Base-by-base conservation (phyloP, 2,797 vertebrate species). In the Orestias chungarensis region DNA sequence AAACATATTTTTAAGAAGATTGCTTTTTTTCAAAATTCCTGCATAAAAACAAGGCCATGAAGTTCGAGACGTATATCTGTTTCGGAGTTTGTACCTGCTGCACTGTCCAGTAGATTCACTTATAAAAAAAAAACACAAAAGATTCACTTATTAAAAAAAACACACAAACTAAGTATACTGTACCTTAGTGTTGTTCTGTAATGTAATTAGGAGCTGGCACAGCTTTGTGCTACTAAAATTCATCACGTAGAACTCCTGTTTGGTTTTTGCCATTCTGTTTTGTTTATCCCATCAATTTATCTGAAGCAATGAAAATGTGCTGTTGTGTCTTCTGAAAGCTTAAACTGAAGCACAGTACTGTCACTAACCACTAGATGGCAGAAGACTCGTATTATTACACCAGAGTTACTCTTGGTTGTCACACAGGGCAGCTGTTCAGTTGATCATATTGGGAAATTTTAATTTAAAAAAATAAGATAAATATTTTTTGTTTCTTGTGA, bases 331-430 rank as follows among this genome's bases (percentile, higher is more conserved):
- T 47, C 8, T 59, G 11, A 4, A 18, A 2, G 18, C 20, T 66
- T 20, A 0, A 59, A 65, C 0, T 40, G 40, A 46, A 44, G 52
- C 66, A 68, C 79, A 86, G 4, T 3, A 29, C 71, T 43, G 59
- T 1, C 10, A 54, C 2, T 27, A 15, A 55, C 88, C 90, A 86
- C 83, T 85, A 89, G 90, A 80, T 90, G 89, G 73, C 69, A 75
- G 61, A 12, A 50, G 69, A 67, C 40, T 44, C 74, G 54, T 46
- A 29, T 40, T 31, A 47, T 64, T 46, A 35, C 27, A 18, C 17
- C 29, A 29, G 40, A 46, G 25, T 10, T 23, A 38, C 35, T 27
- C 9, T 6, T 29, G 9, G 55, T 25, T 49, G 0, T 4, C 27
- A 35, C 54, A 72, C 18, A 61, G 23, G 40, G 18, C 11, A 64